Base-by-base conservation (phyloP, 2,113 vertebrate genomes). In the Mastomys natalensis region DNA sequence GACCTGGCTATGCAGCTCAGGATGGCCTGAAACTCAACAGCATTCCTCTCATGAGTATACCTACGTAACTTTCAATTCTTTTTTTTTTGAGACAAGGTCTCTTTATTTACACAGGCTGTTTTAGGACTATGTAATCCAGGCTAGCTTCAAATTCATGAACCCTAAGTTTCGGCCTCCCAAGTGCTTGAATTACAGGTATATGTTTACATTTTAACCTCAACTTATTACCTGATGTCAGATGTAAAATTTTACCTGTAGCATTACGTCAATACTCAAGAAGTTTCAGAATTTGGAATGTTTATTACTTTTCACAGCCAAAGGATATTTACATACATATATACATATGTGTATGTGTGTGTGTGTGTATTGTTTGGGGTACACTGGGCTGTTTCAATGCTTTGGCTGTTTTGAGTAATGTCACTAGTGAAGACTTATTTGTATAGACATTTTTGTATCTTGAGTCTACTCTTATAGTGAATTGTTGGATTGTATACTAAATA, bases 291-390 rank as follows among this genome's bases (percentile, higher is more conserved):
- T 70, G 37, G 29, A 66, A 24, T 16, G 5, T 62, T 51, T 34
- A 43, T 60, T 60, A 84, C n/a, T 43, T 22, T 60, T 60, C 40
- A 60, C 34, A 87, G 31, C 37, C 45, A 19, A 82, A 89, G 80
- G 89, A 70, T 53, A 81, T 81, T 84, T 5, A 58, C 16, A 58
- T 13, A 66, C 31, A 31, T 31, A 9, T 31, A 66, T 13, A 31
- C 11, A 31, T 8, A 9, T 8, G 7, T 8, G 7, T 8, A 9
- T 8, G 7, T 8, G 7, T 8, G 7, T 8, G 3, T 29, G 3
- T 29, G 3, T 29, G 3, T 34, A n/a, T 84, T 40, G 4, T 19
- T 43, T 48, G 15, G 4, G 24, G 40, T 29, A 85, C 15, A 66
- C 3, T 85, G 60, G 60, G 31, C 43, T 96, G 26, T 73, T 85